These are phyloP conservation scores for Caenorhabditis panamensis DNA, from an alignment of 2,888 invertebrate species.

Conservation along the genomic window DNA sequence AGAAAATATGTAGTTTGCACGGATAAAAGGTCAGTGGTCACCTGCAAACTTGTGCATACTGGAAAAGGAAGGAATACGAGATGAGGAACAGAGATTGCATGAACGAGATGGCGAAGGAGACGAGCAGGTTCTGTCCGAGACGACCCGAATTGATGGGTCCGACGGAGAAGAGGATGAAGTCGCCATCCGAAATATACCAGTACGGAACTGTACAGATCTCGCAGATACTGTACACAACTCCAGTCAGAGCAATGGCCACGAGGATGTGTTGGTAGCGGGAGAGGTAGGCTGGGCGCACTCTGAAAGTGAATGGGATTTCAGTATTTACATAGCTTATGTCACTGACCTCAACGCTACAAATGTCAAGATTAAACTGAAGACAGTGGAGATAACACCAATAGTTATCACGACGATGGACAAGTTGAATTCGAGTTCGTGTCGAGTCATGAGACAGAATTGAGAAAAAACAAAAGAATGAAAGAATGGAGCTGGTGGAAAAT, in stretches of 20 bases:
- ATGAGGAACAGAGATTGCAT: slow-evolving; percentile 40
- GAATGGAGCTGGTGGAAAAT: not conserved
- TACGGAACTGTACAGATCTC: slow-evolving; percentile 48
- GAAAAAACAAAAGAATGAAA: not conserved
- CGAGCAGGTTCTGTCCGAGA: slow-evolving; percentile 19
- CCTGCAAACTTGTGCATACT: slow-evolving; percentile 47
- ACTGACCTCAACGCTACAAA: slow-evolving; percentile 14
- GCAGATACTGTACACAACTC: slow-evolving; percentile 39
- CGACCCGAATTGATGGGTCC: slow-evolving; percentile 27
- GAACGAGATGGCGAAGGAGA: slow-evolving; percentile 38
- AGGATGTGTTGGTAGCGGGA: slow-evolving; percentile 37
- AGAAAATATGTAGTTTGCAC: not conserved
- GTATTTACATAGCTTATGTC: not conserved
- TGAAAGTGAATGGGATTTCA: slow-evolving; percentile 5
- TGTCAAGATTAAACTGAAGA: slow-evolving; percentile 13
- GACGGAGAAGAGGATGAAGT: slow-evolving; percentile 42
- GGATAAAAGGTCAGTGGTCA: not conserved
- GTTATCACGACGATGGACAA: slow-evolving; percentile 15
- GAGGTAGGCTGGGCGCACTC: slow-evolving; percentile 36
- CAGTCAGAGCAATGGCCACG: slow-evolving; percentile 26
- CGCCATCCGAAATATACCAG: slow-evolving; percentile 47
- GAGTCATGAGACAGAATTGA: not conserved
- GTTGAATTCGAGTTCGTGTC: slow-evolving; percentile 16
- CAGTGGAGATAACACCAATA: slow-evolving; percentile 23
- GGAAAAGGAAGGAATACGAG: slow-evolving; percentile 38